Evolutionary conservation across 2,797 vertebrate genomes (phyloP).

Genomic region (Thamnophis elegans): DNA sequence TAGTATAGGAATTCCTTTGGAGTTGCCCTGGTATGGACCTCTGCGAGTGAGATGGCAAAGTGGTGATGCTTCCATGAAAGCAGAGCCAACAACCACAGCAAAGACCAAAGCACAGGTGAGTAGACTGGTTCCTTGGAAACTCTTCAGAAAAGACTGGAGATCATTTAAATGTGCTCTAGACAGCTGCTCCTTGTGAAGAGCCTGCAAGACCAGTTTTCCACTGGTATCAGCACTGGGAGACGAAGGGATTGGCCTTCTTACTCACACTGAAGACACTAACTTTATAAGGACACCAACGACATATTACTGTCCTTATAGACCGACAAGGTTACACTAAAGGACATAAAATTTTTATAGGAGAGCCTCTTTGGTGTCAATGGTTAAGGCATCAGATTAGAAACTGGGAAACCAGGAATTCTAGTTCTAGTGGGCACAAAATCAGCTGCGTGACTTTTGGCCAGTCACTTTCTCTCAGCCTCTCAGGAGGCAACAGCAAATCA

Average conservation of each 20-base stretch:
- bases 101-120: not conserved
- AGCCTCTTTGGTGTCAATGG: too few species aligned
- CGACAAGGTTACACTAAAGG: too few species aligned
- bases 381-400: too few species aligned
- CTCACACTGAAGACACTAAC: not conserved
- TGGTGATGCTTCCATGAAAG: not conserved
- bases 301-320: too few species aligned
- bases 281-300: too few species aligned
- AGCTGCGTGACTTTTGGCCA: too few species aligned
- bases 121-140: not conserved
- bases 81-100: not conserved
- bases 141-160: not conserved
- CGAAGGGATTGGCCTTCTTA: not conserved
- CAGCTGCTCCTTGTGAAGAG: not conserved
- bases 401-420: too few species aligned
- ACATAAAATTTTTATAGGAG: too few species aligned
- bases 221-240: not conserved
- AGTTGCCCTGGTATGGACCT: not conserved
- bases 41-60: not conserved
- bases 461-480: too few species aligned
- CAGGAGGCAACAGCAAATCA: too few species aligned
- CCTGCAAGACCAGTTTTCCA: not conserved
- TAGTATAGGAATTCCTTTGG: too few species aligned
- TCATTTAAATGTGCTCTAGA: not conserved
- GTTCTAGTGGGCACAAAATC: too few species aligned